phyloP scores from a whole-genome alignment of 2,888 invertebrate species.

The Chymomyza caudatula region DNA sequence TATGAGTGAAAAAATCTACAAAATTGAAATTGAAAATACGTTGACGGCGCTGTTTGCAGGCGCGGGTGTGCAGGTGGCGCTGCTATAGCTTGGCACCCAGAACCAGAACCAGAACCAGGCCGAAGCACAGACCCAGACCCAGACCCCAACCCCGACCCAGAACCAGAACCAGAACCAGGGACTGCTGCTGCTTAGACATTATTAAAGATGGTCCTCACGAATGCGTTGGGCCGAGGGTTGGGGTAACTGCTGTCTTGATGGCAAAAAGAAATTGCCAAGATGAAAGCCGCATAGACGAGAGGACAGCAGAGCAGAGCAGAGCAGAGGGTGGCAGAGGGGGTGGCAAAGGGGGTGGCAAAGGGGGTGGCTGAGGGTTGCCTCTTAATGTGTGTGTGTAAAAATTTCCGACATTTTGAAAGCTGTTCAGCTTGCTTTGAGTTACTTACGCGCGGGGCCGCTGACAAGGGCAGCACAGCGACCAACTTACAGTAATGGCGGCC shows the following conservation, averaged over 20 bases:
- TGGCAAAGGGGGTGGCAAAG: neutral
- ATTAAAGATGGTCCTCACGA: conserved; percentile 66
- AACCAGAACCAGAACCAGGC: neutral
- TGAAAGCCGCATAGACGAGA: conserved; percentile 57
- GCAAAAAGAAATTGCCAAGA: conserved; percentile 67
- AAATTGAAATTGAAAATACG: conserved; percentile 73
- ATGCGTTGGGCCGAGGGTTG: conserved; percentile 22
- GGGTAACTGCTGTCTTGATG: conserved; percentile 23
- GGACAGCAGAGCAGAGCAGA: conserved; percentile 20
- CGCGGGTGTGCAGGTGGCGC: neutral
- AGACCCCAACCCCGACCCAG: neutral
- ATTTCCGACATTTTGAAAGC: conserved; percentile 70
- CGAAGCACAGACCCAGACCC: neutral
- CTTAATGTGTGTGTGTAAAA: conserved; percentile 44
- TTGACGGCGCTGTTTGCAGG: conserved; percentile 50
- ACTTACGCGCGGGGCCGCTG: conserved; percentile 31
- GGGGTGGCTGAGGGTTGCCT: conserved; percentile 7
- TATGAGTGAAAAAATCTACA: conserved; percentile 66
- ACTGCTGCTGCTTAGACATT: conserved; percentile 57
- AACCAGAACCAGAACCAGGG: neutral
- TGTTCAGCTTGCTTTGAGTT: conserved; percentile 65
- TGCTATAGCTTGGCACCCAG: too few species aligned
- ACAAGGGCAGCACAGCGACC: neutral
- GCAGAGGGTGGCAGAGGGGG: neutral
- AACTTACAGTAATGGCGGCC: conserved; percentile 37